phyloP scores from a whole-genome alignment of 2,888 invertebrate species.

The Sialis lutaria region DNA sequence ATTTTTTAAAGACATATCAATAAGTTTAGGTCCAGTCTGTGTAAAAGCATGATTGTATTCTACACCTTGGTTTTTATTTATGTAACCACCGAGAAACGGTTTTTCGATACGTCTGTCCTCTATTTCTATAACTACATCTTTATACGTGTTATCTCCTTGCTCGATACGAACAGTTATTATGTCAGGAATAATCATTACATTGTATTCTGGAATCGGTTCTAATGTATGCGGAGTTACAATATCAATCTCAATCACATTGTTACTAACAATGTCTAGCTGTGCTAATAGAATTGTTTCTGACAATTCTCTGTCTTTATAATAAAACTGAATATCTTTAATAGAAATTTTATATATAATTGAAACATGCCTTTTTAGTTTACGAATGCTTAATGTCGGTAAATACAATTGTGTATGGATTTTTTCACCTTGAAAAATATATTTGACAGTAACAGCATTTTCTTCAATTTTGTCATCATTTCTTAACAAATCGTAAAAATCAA shows the following conservation, averaged over 20 bases:
- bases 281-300: constrained; percentile 15
- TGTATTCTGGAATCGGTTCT: constrained; percentile 7
- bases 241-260: constrained; percentile 13
- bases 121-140: constrained; percentile 37
- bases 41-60: constrained; percentile 69
- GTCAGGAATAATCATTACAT: constrained; percentile 25
- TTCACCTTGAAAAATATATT: too few relatives aligned
- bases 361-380: constrained; percentile 12
- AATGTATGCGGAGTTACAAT: constrained; percentile 6
- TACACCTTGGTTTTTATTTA: constrained; percentile 45
- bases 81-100: constrained; percentile 68
- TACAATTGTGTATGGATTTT: too few relatives aligned
- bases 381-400: constrained; percentile 8
- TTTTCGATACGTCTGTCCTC: constrained; percentile 43
- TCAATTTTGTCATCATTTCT: too few relatives aligned
- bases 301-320: constrained; percentile 9
- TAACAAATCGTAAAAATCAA: too few relatives aligned
- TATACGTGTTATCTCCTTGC: constrained; percentile 24
- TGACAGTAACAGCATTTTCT: too few relatives aligned
- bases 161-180: constrained; percentile 34
- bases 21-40: constrained; percentile 53
- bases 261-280: constrained; percentile 18
- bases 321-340: not conserved
- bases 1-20: constrained; percentile 30
- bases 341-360: constrained; percentile 11